phyloP scores from a whole-genome alignment of 2,888 invertebrate species.

The Leucoptera coffeella region DNA sequence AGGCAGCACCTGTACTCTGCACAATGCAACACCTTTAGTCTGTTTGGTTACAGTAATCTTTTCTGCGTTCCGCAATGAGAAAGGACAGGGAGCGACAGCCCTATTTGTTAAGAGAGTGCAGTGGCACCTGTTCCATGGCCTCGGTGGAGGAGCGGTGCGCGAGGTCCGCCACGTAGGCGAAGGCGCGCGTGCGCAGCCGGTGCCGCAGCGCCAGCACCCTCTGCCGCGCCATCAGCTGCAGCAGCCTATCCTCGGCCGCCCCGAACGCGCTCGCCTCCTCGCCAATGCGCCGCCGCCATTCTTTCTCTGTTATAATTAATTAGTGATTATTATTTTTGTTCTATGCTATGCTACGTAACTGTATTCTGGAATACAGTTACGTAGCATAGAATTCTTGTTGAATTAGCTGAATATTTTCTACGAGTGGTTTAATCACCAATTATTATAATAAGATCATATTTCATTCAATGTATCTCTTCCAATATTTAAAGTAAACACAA shows the following conservation, averaged over 20 bases:
- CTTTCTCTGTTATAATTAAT: neutral
- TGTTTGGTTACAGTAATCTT: no score
- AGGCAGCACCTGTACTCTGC: no score
- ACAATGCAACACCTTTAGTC: no score
- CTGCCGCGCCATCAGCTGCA: slow-evolving; percentile 18
- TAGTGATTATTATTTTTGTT: neutral
- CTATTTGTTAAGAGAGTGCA: no score
- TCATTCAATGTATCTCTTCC: no score
- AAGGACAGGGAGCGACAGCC: no score
- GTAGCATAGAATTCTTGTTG: neutral
- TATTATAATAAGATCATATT: no score
- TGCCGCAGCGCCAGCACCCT: slow-evolving; percentile 28
- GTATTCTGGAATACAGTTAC: no score
- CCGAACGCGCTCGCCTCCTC: slow-evolving; percentile 10
- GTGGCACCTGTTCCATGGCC: slow-evolving; percentile 31
- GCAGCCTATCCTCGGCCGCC: slow-evolving; percentile 12
- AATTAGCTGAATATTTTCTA: no score
- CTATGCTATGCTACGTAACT: neutral
- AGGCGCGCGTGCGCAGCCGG: slow-evolving; percentile 20
- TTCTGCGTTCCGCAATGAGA: no score
- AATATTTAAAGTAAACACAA: no score
- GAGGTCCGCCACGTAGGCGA: slow-evolving; percentile 20
- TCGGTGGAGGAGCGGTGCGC: slow-evolving; percentile 33
- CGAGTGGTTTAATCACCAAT: no score
- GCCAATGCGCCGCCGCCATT: slow-evolving; percentile 7